phyloP scores from a whole-genome alignment of 2,113 vertebrate species.

The Zeus faber region DNA sequence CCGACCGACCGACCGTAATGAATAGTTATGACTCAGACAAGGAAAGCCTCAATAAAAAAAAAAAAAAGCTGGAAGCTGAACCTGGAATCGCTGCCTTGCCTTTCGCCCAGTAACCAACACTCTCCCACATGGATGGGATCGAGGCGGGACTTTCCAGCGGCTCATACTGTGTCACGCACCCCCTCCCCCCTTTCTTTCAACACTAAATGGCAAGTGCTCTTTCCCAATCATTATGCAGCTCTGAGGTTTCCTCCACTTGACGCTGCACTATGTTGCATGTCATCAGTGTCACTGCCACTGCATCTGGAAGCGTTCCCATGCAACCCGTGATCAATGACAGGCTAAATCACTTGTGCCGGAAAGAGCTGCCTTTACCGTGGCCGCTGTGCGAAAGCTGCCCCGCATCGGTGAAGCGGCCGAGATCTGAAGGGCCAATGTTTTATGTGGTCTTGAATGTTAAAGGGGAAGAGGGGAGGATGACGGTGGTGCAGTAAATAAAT shows the following conservation, averaged over 20 bases:
- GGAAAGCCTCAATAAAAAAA: too few relatives aligned
- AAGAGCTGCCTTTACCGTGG: slow-evolving; percentile 19
- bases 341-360: slow-evolving; percentile 43
- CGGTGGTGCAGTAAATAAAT: slow-evolving; percentile 42
- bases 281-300: slow-evolving; percentile 20
- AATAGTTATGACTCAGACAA: too few relatives aligned
- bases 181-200: slow-evolving; percentile 1
- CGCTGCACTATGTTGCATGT: slow-evolving; percentile 6
- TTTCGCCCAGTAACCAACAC: too few relatives aligned
- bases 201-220: background rate
- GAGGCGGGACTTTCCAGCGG: too few relatives aligned
- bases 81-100: too few relatives aligned
- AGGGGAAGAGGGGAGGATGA: slow-evolving; percentile 14
- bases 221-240: slow-evolving; percentile 7
- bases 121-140: too few relatives aligned
- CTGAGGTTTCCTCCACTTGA: slow-evolving; percentile 12
- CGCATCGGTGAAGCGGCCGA: slow-evolving; percentile 46
- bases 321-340: slow-evolving; percentile 48
- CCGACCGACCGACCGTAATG: too few relatives aligned
- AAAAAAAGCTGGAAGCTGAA: too few relatives aligned
- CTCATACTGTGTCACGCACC: too few relatives aligned
- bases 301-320: slow-evolving; percentile 54
- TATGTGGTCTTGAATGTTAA: slow-evolving; percentile 54
- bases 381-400: slow-evolving; percentile 33
- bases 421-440: slow-evolving; percentile 53